Conservation (phyloP, 2,113 vertebrate species). For the Pituophis catenifer region DNA sequence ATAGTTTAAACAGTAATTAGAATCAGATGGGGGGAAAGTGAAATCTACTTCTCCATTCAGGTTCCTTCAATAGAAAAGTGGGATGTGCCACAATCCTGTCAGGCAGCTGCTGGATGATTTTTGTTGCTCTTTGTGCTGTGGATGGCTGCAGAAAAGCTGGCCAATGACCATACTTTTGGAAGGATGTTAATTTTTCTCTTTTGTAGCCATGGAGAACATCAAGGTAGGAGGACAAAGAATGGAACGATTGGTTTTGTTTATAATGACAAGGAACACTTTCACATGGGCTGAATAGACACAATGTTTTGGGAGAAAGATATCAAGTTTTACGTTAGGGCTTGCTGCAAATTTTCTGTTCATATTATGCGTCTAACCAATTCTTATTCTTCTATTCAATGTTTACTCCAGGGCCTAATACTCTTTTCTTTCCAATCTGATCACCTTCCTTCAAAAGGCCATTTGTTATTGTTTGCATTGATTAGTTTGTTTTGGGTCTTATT, state of each 20-base stretch:
- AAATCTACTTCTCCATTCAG: conserved; percentile 25
- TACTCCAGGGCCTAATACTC: background rate
- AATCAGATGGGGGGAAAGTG: conserved; percentile 57
- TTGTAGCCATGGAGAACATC: background rate
- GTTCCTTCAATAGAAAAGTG: conserved; percentile 36
- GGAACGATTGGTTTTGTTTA: background rate
- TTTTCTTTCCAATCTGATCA: background rate
- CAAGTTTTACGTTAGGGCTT: background rate
- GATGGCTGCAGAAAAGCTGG: background rate
- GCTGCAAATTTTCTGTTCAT: background rate
- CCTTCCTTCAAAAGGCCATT: background rate
- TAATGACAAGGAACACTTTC: background rate
- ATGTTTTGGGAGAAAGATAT: background rate
- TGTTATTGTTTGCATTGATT: background rate
- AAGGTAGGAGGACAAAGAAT: background rate
- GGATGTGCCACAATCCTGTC: background rate
- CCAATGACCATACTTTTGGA: background rate
- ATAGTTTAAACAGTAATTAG: conserved; percentile 58
- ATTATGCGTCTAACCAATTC: background rate
- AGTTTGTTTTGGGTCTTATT: background rate
- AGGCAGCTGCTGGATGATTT: background rate
- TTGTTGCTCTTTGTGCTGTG: background rate
- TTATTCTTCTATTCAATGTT: background rate
- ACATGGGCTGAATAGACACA: background rate
- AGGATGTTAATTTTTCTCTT: background rate